A percentile compares a stretch with the other conserved stretches of the same genome.
phyloP scores from a whole-genome alignment of 2,797 vertebrate species.

The Novumbra hubbsi region DNA sequence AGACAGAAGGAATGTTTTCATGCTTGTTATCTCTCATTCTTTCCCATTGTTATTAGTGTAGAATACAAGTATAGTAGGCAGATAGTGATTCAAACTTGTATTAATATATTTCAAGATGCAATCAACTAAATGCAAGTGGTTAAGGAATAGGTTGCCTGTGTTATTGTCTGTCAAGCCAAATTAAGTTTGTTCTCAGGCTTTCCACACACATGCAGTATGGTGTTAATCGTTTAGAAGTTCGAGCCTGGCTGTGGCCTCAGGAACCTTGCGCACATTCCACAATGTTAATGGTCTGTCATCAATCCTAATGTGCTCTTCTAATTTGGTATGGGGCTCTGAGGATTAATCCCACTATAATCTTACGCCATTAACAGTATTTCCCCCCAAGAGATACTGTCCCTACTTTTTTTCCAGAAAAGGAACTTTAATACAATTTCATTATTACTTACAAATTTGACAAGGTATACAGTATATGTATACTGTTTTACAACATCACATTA shows the following conservation, averaged over 20 bases:
- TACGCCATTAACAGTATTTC: background rate
- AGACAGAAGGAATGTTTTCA: slow-evolving; percentile 1
- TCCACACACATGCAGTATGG: slow-evolving; percentile 4
- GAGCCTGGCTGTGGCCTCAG: slow-evolving; percentile 7
- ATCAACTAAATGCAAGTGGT: background rate
- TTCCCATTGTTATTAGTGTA: background rate
- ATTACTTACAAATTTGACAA: background rate
- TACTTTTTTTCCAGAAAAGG: background rate
- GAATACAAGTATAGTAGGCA: background rate
- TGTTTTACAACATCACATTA: background rate
- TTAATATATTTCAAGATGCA: background rate
- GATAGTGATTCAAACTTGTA: background rate
- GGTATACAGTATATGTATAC: background rate
- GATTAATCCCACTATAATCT: background rate
- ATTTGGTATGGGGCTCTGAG: slow-evolving; percentile 11
- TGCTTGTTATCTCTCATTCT: background rate
- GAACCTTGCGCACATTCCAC: background rate
- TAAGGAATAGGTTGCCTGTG: background rate
- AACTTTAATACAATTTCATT: background rate
- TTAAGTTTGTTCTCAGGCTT: background rate
- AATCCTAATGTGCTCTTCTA: slow-evolving; percentile 16
- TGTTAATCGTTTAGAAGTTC: slow-evolving; percentile 16
- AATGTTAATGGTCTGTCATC: slow-evolving; percentile 21
- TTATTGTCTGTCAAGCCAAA: background rate
- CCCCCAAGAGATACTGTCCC: background rate